Evolutionary conservation across 2,113 vertebrate species (phyloP).

Genomic region (Microcebus tavaratra): DNA sequence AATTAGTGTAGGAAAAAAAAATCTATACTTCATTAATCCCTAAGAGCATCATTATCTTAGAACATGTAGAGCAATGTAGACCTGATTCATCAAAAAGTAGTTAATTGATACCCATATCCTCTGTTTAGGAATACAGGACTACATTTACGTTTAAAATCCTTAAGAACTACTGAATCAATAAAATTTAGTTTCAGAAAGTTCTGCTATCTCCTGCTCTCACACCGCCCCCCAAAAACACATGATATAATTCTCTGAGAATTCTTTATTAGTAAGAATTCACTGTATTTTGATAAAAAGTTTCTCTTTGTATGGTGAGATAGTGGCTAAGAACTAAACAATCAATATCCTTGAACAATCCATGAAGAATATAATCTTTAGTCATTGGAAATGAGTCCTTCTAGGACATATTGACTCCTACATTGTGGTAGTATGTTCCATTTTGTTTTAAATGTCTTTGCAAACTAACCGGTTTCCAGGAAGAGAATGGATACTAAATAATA

Average conservation of each 20-base stretch:
- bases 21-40: not conserved
- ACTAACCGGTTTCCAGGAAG: not conserved
- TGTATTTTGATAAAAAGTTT: not conserved
- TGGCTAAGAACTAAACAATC: not conserved
- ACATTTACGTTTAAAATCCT: not conserved
- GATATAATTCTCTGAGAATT: not conserved
- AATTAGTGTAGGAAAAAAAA: not conserved
- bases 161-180: not conserved
- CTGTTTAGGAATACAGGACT: not conserved
- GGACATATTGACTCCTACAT: not conserved
- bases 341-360: not conserved
- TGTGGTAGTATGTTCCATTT: not conserved
- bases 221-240: not conserved
- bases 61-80: not conserved
- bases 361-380: not conserved
- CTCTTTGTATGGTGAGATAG: not conserved
- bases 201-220: not conserved
- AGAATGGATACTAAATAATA: not conserved
- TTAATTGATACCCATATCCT: not conserved
- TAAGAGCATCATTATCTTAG: not conserved
- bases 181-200: slow-evolving; percentile 1
- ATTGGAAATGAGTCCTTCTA: not conserved
- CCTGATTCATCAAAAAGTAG: not conserved
- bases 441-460: not conserved
- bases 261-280: not conserved